Evolutionary conservation across 2,113 vertebrate species (phyloP), one percentile per base, ranked within the genome.

Genomic region (Phoxinus phoxinus): DNA sequence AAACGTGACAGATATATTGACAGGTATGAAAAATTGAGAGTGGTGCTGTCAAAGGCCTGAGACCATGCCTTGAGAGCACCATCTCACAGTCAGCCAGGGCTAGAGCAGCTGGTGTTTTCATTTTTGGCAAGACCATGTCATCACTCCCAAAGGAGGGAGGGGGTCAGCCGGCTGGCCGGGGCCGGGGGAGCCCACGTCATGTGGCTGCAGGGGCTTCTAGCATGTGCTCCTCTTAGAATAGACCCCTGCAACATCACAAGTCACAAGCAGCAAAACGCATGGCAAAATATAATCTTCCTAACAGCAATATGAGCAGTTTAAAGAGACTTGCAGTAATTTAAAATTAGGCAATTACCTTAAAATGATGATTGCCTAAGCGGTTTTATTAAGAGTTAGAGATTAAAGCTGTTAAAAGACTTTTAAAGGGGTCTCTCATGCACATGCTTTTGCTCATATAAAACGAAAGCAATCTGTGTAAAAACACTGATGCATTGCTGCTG

Each of bases 91-190:
- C 19, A 41, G 44, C 67, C 75, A 71, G 2, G 12, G 61, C 61
- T 23, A 15, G 58, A 79, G 67, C 89, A 88, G 86, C 85, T 89
- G 85, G 35, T 85, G 85, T 86, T 88, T 87, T 87, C 84, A 88
- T 90, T 85, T 84, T 82, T 59, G 69, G 44, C 37, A 79, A 23
- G 71, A 81, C 75, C 78, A 83, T 86, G 86, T 87, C 85, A 81
- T 74, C 27, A 11, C 74, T 79, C 65, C 19, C 21, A 56, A 51
- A 53, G 44, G 27, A 44, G 51, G 76, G n/a, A 53, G 17, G 63
- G 58, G 67, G 75, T 73, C 77, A 44, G 83, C 44, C 9, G 32
- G 37, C 51, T 27, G 82, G 21, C 21, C 17, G 61, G 13, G 69
- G 69, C 69, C 48, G 21, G 79, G 58, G 82, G 87, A 81, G 35